These are phyloP conservation scores for Meriones unguiculatus DNA, from an alignment of 2,113 vertebrate species.

Conservation along the genomic window DNA sequence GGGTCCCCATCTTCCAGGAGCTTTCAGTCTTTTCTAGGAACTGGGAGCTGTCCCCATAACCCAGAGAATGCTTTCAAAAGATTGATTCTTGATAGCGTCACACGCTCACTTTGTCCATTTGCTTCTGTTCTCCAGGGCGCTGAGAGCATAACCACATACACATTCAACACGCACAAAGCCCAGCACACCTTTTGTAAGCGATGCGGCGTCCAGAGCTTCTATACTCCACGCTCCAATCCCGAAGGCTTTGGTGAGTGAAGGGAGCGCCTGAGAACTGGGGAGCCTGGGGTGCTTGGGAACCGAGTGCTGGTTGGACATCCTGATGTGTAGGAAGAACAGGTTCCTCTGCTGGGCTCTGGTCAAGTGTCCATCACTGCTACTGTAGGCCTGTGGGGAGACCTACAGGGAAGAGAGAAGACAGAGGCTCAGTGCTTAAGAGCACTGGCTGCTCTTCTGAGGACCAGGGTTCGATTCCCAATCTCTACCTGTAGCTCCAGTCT, in stretches of 20 bases:
- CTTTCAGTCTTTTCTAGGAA: neutral
- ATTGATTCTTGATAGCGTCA: neutral
- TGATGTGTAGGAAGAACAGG: neutral
- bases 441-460: neutral
- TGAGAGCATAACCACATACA: constrained; percentile 94
- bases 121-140: constrained; percentile 88
- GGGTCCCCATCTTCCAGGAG: neutral
- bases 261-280: neutral
- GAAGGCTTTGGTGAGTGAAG: constrained; percentile 93
- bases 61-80: neutral
- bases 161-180: constrained; percentile 94
- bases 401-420: neutral
- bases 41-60: neutral
- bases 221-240: constrained; percentile 95
- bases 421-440: neutral
- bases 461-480: neutral
- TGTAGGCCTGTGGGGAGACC: neutral
- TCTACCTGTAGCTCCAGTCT: neutral
- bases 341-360: neutral
- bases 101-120: neutral
- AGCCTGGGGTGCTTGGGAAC: neutral
- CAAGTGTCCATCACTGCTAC: neutral
- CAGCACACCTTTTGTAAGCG: constrained; percentile 97
- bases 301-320: neutral
- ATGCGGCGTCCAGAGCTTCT: constrained; percentile 99